Percentiles rank a stretch among this genome's conserved stretches.
Conservation (phyloP, 2,888 invertebrate genomes). For the Alsophila aescularia region DNA sequence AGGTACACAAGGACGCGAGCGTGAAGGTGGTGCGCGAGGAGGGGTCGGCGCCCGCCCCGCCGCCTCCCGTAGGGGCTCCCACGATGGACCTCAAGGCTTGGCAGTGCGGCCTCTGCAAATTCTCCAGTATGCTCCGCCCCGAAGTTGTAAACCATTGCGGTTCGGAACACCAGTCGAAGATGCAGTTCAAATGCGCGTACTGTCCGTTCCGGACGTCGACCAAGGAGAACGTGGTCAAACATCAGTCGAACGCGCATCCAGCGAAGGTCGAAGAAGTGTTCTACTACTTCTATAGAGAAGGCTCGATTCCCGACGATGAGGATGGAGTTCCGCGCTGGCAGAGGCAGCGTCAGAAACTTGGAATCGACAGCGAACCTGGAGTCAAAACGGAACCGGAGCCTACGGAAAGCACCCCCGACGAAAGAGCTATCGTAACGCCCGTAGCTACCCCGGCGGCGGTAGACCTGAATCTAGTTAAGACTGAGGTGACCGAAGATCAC, state of each 20-base stretch:
- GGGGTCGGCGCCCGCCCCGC: conserved; percentile 39
- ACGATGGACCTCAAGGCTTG: conserved; percentile 86
- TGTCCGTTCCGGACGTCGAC: conserved; percentile 85
- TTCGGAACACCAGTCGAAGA: conserved; percentile 85
- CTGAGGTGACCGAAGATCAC: conserved; percentile 49
- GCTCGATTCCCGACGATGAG: conserved; percentile 55
- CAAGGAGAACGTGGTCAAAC: conserved; percentile 83
- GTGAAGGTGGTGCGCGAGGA: conserved; percentile 69
- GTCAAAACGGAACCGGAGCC: conserved; percentile 55
- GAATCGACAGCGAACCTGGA: conserved; percentile 34
- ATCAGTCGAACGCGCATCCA: conserved; percentile 85
- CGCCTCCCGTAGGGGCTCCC: conserved; percentile 50
- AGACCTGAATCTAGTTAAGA: conserved; percentile 69
- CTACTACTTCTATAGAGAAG: conserved; percentile 83
- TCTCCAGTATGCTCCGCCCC: conserved; percentile 83
- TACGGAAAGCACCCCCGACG: neutral
- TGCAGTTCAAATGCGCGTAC: conserved; percentile 88
- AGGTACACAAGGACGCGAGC: conserved; percentile 83
- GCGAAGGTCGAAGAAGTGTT: conserved; percentile 65
- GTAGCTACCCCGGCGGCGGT: conserved; percentile 28
- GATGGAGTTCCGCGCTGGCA: conserved; percentile 68
- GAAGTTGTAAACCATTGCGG: conserved; percentile 86
- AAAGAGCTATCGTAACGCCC: conserved; percentile 15
- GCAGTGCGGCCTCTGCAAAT: conserved; percentile 89
- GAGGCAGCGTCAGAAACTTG: conserved; percentile 58